Evolutionary conservation across 2,888 invertebrate species (phyloP).

Genomic region (Arrhopalites spinosus): DNA sequence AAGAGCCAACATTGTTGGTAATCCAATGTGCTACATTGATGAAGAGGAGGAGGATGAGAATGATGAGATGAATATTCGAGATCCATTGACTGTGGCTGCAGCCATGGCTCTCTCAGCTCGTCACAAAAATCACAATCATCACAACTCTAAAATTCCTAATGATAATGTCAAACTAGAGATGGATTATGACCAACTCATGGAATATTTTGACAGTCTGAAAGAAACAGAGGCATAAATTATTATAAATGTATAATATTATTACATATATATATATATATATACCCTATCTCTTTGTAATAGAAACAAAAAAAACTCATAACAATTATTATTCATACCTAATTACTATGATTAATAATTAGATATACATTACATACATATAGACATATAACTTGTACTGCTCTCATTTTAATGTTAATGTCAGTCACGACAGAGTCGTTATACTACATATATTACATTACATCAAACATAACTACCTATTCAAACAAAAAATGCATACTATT

Average conservation of each 20-base stretch:
- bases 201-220: slow-evolving; percentile 97
- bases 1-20: slow-evolving; percentile 79
- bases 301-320: too few species aligned
- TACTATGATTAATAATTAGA: too few species aligned
- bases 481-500: too few species aligned
- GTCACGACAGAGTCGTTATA: too few species aligned
- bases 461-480: too few species aligned
- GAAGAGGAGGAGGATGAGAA: slow-evolving; percentile 57
- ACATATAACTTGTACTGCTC: too few species aligned
- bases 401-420: too few species aligned
- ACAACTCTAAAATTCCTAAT: slow-evolving; percentile 57
- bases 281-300: too few species aligned
- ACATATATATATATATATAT: neutral
- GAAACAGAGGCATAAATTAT: slow-evolving; percentile 69
- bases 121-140: slow-evolving; percentile 42
- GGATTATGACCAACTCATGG: slow-evolving; percentile 98
- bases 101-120: slow-evolving; percentile 53
- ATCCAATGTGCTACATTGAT: slow-evolving; percentile 78
- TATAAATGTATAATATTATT: slow-evolving; percentile 10
- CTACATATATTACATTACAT: too few species aligned
- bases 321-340: too few species aligned
- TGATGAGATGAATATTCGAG: slow-evolving; percentile 59
- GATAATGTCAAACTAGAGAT: slow-evolving; percentile 79
- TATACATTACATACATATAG: too few species aligned
- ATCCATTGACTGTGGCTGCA: slow-evolving; percentile 57